These are phyloP conservation scores for Ligdia adustata DNA, from an alignment of 2,888 invertebrate genomes.

Conservation along the genomic window DNA sequence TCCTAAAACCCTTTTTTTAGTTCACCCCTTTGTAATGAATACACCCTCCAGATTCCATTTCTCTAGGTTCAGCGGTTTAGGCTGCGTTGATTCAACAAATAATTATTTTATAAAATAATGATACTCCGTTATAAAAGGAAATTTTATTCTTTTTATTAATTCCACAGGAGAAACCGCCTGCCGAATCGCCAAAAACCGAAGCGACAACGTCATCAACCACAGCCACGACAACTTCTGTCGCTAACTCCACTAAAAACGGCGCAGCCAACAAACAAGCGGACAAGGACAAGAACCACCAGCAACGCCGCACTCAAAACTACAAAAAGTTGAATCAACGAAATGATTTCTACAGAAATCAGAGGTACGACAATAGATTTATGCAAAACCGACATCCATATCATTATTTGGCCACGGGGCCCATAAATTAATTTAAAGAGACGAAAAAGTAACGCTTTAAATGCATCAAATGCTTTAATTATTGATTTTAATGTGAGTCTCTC, in stretches of 20 bases:
- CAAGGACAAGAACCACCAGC: slow-evolving; percentile 64
- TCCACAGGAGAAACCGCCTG: slow-evolving; percentile 58
- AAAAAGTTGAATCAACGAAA: slow-evolving; percentile 64
- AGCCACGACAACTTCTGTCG: slow-evolving; percentile 13
- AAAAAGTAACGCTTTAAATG: slow-evolving; percentile 16
- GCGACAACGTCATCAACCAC: slow-evolving; percentile 1
- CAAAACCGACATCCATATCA: slow-evolving; percentile 71
- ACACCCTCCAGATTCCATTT: no score
- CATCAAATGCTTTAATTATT: slow-evolving; percentile 20
- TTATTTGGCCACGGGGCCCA: slow-evolving; percentile 77
- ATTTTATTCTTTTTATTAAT: no score
- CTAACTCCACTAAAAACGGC: slow-evolving; percentile 38
- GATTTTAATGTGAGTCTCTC: not conserved
- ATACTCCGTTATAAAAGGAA: no score
- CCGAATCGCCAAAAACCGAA: slow-evolving; percentile 51
- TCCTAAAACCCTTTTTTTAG: no score
- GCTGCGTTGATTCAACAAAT: no score
- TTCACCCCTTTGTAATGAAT: no score
- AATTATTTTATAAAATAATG: no score
- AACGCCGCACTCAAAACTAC: slow-evolving; percentile 67
- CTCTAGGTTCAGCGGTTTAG: no score
- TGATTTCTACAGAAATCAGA: slow-evolving; percentile 73
- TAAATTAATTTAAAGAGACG: slow-evolving; percentile 73
- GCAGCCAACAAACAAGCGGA: slow-evolving; percentile 44
- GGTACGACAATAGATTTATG: slow-evolving; percentile 73